Conservation (phyloP, 2,113 vertebrate genomes). For the Oreotrochilus melanogaster region DNA sequence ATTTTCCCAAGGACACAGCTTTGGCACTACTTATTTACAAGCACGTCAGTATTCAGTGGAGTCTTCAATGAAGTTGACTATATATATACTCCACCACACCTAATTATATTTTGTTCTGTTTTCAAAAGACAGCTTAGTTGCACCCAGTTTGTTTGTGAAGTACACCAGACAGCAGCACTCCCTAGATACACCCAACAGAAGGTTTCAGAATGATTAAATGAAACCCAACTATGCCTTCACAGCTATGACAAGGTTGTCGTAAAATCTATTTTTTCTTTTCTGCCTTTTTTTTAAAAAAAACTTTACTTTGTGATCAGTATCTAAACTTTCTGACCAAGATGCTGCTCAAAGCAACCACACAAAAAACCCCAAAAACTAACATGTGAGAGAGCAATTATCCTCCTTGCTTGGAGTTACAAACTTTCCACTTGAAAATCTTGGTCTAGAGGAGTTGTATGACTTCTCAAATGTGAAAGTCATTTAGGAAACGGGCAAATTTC, state of each 20-base stretch:
- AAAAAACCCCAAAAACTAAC: background rate
- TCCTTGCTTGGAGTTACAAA: background rate
- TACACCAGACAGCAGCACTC: background rate
- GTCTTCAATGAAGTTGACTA: accelerated
- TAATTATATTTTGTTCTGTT: background rate
- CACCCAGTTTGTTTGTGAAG: background rate
- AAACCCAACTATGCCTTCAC: background rate
- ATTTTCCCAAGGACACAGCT: background rate
- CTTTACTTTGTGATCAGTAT: background rate
- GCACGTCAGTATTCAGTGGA: background rate
- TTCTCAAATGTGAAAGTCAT: conserved; percentile 39
- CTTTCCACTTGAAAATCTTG: background rate
- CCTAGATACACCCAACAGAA: background rate
- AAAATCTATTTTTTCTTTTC: background rate
- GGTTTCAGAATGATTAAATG: background rate
- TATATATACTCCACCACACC: background rate
- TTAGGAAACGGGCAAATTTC: conserved; percentile 30
- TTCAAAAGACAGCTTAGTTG: background rate
- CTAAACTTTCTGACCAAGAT: background rate
- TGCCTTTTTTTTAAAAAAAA: background rate
- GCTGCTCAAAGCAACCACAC: background rate
- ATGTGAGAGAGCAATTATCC: background rate
- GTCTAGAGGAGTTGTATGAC: background rate
- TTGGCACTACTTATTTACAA: background rate
- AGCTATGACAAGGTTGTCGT: background rate